Base-by-base conservation (phyloP, 2,888 invertebrate genomes). In the Oscheius sp. region DNA sequence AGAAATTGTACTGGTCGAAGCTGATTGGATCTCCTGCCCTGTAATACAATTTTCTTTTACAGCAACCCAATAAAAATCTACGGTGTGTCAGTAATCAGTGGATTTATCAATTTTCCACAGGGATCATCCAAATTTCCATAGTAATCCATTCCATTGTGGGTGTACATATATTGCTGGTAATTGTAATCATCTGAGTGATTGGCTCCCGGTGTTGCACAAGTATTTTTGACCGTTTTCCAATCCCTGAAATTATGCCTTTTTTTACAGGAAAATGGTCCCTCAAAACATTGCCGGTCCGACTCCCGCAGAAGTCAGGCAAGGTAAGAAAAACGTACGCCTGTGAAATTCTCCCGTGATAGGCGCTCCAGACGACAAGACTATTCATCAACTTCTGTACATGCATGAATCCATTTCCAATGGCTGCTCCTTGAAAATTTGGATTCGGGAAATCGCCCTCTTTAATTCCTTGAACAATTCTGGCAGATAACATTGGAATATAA, bases 401-500 rank as follows among this genome's bases (percentile, higher is more conserved):
- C 69, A 74, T 69, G 56, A 69, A 74, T 16, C 74, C 74, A 29
- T 74, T 74, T 69, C 74, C 74, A 70, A 74, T 74, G 1, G 69
- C 70, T 0, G 70, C 63, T 61, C 74, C 74, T 70, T 83, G 81
- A 69, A 84, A 85, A 69, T 84, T 83, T n/a, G 52, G 59, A 45
- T 82, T 84, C 1, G 81, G 80, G 76, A 84, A 84, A 29, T 70
- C 63, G n/a, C 55, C 53, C 12, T 53, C 61, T 27, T 78, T 79
- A 75, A 84, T 79, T 29, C 88, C 87, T 43, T 80, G 59, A 7
- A 89, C 77, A 3, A 90, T 80, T 18, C 81, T 72, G 2, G 82
- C 82, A 5, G 89, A 84, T 35, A 90, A 83, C 23, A 89, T 90
- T 2, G 90, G 90, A 6, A 90, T 89, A 78, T 90, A 90, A 25